phyloP scores from a whole-genome alignment of 2,797 vertebrate species.

The Zenarchopterus dispar region DNA sequence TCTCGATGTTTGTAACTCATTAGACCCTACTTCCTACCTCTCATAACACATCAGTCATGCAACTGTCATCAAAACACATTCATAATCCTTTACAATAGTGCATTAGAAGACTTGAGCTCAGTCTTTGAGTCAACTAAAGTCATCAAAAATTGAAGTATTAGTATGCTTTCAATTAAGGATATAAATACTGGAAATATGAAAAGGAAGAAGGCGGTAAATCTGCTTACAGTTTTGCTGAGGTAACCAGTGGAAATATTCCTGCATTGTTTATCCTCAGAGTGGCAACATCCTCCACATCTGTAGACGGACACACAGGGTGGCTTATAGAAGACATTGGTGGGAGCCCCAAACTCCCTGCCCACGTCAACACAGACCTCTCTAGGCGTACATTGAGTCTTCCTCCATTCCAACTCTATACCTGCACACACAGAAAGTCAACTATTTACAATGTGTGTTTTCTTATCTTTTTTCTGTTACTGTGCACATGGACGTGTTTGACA shows the following conservation, averaged over 20 bases:
- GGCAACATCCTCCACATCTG: conserved; percentile 99
- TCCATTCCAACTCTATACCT: conserved; percentile 99
- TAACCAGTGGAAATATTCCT: conserved; percentile 94
- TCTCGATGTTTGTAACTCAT: background rate
- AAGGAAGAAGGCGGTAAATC: background rate
- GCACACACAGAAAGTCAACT: conserved; percentile 65
- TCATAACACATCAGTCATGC: background rate
- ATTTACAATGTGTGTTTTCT: conserved; percentile 5
- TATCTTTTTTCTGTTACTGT: background rate
- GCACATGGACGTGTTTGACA: background rate
- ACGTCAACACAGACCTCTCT: conserved; percentile 99
- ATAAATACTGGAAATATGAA: background rate
- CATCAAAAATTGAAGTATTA: background rate
- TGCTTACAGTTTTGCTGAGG: conserved; percentile 96
- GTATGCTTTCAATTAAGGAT: background rate
- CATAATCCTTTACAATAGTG: too few relatives aligned
- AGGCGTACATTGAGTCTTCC: conserved; percentile 96
- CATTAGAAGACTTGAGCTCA: background rate
- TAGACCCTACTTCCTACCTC: background rate
- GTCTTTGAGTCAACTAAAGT: background rate
- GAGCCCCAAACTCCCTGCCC: conserved; percentile 96
- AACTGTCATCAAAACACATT: too few relatives aligned
- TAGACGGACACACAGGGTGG: conserved; percentile 98
- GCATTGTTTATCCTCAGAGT: conserved; percentile 96
- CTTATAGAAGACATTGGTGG: conserved; percentile 99